Evolutionary conservation across 2,888 invertebrate genomes (phyloP).

Genomic region (Yponomeuta plumbellus): DNA sequence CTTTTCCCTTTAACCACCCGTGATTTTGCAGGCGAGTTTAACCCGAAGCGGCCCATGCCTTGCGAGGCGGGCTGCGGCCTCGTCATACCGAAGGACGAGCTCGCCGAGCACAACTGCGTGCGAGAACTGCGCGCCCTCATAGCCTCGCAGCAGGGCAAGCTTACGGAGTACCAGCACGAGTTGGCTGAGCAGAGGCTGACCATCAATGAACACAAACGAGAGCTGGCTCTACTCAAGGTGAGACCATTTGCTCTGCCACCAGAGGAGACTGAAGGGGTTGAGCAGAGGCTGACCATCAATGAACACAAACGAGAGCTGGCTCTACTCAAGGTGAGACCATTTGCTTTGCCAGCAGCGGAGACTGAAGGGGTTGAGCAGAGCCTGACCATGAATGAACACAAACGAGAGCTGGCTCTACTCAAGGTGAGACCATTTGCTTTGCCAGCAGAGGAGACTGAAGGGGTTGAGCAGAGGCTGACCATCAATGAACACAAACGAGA

Average conservation of each 20-base stretch:
- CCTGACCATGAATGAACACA: too few species aligned
- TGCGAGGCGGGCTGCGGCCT: conserved; percentile 97
- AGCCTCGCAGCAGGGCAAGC: conserved; percentile 89
- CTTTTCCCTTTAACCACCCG: not conserved
- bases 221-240: conserved; percentile 91
- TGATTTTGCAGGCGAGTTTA: conserved; percentile 68
- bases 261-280: conserved; percentile 84
- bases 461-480: too few species aligned
- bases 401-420: too few species aligned
- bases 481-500: too few species aligned
- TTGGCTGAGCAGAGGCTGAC: conserved; percentile 90
- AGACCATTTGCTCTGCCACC: conserved; percentile 8
- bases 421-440: too few species aligned
- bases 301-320: conserved; percentile 94
- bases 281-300: conserved; percentile 90
- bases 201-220: conserved; percentile 92
- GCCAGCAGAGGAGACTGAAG: too few species aligned
- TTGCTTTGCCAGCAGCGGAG: too few species aligned
- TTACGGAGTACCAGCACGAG: conserved; percentile 91
- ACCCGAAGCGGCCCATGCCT: conserved; percentile 94
- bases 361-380: too few species aligned
- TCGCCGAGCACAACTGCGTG: conserved; percentile 96
- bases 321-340: conserved; percentile 82
- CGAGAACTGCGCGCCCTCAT: conserved; percentile 90
- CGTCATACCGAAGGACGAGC: conserved; percentile 95